Percentiles rank a stretch among this genome's conserved stretches.
phyloP scores from a whole-genome alignment of 2,797 vertebrate species.

The Sylvilagus floridanus region DNA sequence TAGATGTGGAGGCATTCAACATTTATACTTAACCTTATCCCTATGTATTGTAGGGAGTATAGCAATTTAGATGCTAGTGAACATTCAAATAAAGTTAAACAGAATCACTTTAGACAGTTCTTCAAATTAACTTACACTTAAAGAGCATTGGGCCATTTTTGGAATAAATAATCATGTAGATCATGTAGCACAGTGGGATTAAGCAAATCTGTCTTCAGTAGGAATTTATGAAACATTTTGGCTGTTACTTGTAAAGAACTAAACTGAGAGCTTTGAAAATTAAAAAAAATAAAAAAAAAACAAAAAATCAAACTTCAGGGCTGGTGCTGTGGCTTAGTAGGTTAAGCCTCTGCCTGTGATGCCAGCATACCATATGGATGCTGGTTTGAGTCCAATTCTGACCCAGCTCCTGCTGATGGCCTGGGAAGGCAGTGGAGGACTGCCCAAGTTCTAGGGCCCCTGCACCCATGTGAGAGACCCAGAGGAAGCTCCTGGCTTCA shows the following conservation, averaged over 20 bases:
- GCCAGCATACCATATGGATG: no score
- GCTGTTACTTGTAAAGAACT: background rate
- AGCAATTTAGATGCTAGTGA: background rate
- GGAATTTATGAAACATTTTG: constrained; percentile 9
- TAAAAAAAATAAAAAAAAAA: no score
- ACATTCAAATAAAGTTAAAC: constrained; percentile 29
- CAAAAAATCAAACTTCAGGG: no score
- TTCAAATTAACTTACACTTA: constrained; percentile 12
- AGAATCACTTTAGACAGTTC: background rate
- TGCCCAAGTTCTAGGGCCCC: no score
- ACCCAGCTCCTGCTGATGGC: no score
- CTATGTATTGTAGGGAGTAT: background rate
- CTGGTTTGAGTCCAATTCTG: no score
- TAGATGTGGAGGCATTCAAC: background rate
- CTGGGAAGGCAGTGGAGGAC: no score
- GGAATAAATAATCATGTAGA: background rate
- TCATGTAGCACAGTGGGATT: background rate
- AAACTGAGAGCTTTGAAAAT: background rate
- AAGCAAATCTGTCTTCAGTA: background rate
- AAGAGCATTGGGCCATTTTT: background rate
- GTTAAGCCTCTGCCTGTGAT: no score
- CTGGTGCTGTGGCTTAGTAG: no score
- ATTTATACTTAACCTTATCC: background rate
- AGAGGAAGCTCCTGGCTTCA: no score
- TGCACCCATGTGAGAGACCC: no score